A percentile compares a stretch with the other conserved stretches of the same genome.
phyloP scores from a whole-genome alignment of 2,113 vertebrate genomes.

The Catharus bicknelli region DNA sequence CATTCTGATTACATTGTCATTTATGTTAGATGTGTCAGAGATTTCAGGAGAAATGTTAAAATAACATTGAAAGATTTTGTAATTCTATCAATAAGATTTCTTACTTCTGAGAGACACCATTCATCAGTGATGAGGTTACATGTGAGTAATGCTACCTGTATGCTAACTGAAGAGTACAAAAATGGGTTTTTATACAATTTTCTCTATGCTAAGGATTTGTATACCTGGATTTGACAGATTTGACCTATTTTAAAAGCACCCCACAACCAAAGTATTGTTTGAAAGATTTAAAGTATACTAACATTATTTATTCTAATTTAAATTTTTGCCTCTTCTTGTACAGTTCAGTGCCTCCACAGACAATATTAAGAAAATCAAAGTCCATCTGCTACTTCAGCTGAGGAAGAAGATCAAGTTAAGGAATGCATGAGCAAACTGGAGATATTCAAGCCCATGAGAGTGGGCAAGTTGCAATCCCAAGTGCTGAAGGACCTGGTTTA shows the following conservation, averaged over 20 bases:
- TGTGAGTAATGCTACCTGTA: neutral
- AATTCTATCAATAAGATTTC: neutral
- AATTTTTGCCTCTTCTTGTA: neutral
- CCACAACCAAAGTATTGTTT: neutral
- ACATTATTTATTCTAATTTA: neutral
- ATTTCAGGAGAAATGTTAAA: neutral
- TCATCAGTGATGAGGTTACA: neutral
- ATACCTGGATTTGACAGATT: neutral
- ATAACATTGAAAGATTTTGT: neutral
- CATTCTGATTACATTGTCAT: neutral
- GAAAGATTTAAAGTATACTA: neutral
- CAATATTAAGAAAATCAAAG: neutral
- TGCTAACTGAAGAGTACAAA: neutral
- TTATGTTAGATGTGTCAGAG: neutral
- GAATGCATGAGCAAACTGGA: neutral
- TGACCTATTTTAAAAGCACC: neutral
- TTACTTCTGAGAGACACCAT: neutral
- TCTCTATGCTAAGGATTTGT: neutral
- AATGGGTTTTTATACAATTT: neutral
- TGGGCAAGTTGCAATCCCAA: fast-evolving
- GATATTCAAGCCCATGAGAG: neutral
- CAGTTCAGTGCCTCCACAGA: neutral
- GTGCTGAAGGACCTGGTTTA: neutral
- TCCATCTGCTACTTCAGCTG: neutral
- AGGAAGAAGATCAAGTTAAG: neutral